phyloP scores from a whole-genome alignment of 2,888 invertebrate species.

The Cephus pulcher region DNA sequence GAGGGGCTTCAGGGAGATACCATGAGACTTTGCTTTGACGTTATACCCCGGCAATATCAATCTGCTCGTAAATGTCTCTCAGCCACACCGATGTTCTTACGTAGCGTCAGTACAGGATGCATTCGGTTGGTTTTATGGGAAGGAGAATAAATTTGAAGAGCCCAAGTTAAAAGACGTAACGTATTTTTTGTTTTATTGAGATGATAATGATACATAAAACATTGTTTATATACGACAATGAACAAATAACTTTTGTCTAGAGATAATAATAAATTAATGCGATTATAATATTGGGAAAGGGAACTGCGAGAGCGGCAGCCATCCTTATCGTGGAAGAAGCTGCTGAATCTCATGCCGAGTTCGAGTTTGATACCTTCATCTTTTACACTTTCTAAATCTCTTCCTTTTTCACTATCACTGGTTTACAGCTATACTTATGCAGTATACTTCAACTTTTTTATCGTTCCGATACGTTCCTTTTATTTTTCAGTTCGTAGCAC shows the following conservation, averaged over 20 bases:
- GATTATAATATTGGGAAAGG: conserved; percentile 18
- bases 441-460: not conserved
- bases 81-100: not conserved
- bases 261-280: conserved; percentile 23
- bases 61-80: not conserved
- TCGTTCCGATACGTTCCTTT: not conserved
- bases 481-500: not conserved
- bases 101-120: not conserved
- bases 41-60: not conserved
- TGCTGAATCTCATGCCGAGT: not conserved
- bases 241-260: conserved; percentile 46
- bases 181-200: conserved; percentile 48
- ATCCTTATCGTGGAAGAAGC: not conserved
- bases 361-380: not conserved
- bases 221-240: conserved; percentile 52
- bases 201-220: conserved; percentile 56
- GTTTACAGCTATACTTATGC: not conserved
- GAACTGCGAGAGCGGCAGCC: not conserved
- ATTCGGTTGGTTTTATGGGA: not conserved
- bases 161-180: conserved; percentile 50
- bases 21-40: not conserved
- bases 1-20: not conserved
- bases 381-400: not conserved
- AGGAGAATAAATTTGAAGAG: not conserved
- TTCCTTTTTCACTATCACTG: not conserved